Evolutionary conservation across 2,113 vertebrate genomes (phyloP).

Genomic region (Nannospalax galili): DNA sequence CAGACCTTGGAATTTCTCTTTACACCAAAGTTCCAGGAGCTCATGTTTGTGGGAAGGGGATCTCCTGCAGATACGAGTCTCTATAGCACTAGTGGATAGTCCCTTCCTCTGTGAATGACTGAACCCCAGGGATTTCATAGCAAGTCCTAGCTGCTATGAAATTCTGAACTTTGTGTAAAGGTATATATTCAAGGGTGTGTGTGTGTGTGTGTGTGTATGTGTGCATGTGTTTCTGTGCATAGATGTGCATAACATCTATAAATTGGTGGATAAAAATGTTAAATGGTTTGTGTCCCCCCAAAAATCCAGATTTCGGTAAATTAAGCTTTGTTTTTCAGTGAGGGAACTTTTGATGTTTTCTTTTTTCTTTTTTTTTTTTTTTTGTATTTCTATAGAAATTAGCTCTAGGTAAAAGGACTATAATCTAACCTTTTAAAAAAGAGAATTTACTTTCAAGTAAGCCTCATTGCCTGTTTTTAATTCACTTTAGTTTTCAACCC

Average conservation of each 20-base stretch:
- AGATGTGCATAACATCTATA: not conserved
- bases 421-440: not conserved
- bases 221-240: not conserved
- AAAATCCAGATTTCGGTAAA: not conserved
- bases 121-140: not conserved
- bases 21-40: slow-evolving; percentile 1
- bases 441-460: slow-evolving; percentile 31
- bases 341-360: not conserved
- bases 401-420: not conserved
- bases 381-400: not conserved
- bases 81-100: not conserved
- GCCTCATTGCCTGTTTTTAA: slow-evolving; percentile 44
- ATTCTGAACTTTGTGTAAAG: slow-evolving; percentile 6
- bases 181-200: too few species aligned
- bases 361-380: not conserved
- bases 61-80: not conserved
- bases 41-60: not conserved
- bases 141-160: not conserved
- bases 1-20: slow-evolving; percentile 65
- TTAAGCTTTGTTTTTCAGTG: not conserved
- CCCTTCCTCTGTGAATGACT: not conserved
- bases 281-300: not conserved
- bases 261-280: not conserved
- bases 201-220: too few species aligned
- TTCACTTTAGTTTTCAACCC: slow-evolving; percentile 55